These are phyloP conservation scores for Cyprinus carpio DNA, from an alignment of 2,113 vertebrate species.

Conservation along the genomic window DNA sequence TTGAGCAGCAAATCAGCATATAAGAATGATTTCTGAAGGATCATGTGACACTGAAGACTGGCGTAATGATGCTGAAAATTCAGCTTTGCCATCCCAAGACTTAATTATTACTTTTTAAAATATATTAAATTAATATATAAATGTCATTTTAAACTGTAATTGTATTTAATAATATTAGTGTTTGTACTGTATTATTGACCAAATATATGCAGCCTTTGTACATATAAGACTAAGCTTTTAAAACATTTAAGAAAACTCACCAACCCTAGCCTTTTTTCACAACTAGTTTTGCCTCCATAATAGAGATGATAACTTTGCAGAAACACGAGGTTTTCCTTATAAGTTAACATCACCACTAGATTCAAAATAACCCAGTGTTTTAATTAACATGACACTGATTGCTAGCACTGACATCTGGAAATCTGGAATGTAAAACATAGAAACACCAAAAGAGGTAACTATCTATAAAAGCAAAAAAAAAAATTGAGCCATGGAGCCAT, in stretches of 20 bases:
- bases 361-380: background rate
- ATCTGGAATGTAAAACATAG: background rate
- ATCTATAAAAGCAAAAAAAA: background rate
- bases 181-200: background rate
- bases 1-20: background rate
- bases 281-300: background rate
- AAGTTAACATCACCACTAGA: background rate
- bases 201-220: background rate
- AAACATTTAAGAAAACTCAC: background rate
- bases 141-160: background rate
- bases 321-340: background rate
- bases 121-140: background rate
- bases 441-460: background rate
- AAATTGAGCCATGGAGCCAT: background rate
- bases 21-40: background rate
- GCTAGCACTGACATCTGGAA: background rate
- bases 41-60: background rate
- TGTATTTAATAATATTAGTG: background rate
- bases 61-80: background rate
- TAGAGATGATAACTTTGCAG: background rate
- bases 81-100: background rate
- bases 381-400: background rate
- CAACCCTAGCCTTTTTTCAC: background rate
- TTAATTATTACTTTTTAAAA: background rate
- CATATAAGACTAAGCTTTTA: background rate